These are phyloP conservation scores for Saxidomus purpurata DNA, from an alignment of 1,140 invertebrate genomes.

Conservation along the genomic window DNA sequence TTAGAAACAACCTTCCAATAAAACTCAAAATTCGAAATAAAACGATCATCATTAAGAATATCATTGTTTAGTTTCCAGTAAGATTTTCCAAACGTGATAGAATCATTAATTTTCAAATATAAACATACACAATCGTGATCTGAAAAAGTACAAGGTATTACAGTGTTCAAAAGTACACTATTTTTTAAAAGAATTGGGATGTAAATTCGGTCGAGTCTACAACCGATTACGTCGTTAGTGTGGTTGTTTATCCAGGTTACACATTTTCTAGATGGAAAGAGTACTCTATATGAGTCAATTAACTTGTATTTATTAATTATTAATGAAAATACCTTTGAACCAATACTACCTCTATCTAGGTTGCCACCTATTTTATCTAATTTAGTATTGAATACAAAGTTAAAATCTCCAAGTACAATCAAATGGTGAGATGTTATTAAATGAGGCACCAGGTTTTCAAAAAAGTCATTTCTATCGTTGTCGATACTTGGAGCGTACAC, in stretches of 20 bases:
- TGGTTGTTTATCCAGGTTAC: conserved; percentile 55
- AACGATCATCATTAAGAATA: conserved; percentile 63
- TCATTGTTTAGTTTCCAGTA: conserved; percentile 68
- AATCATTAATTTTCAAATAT: conserved; percentile 2
- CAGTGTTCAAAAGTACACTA: conserved; percentile 9
- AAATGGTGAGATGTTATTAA: conserved; percentile 46
- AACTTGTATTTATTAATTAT: conserved; percentile 66
- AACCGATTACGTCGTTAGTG: conserved; percentile 10
- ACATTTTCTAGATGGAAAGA: conserved; percentile 44
- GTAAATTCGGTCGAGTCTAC: conserved; percentile 73
- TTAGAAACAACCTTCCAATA: conserved; percentile 52
- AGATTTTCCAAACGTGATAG: conserved; percentile 55
- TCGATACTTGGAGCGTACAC: conserved; percentile 66
- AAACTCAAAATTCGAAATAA: conserved; percentile 49
- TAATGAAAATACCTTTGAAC: conserved; percentile 43
- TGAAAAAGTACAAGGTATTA: conserved; percentile 62
- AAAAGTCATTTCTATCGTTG: conserved; percentile 59
- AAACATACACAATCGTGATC: conserved; percentile 71
- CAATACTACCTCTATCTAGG: conserved; percentile 37
- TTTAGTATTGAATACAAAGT: conserved; percentile 66
- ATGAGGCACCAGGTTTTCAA: conserved; percentile 62
- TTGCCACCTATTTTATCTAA: conserved; percentile 72
- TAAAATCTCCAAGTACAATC: conserved; percentile 71
- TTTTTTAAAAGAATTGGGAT: conserved; percentile 36
- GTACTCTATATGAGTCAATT: conserved; percentile 62